Evolutionary conservation across 2,797 vertebrate species (phyloP), one percentile per base, ranked within the genome.

Genomic region (Oreonectes daqikongensis): DNA sequence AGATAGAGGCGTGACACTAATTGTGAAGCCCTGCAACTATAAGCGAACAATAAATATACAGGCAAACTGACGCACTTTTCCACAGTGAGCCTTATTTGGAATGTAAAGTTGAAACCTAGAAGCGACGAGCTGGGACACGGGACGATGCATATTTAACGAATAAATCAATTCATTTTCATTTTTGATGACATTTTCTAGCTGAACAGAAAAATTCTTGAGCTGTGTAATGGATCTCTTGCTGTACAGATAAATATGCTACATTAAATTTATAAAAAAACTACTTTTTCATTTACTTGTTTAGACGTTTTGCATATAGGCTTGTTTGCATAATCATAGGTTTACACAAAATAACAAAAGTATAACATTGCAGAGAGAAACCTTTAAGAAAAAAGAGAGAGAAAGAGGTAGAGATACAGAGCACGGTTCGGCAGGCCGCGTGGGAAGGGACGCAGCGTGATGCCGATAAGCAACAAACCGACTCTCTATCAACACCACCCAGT

Each of bases 1-100:
- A 90, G 88, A 90, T 85, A 89, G 86, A 86, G 89, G 86, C 78
- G 82, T 91, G 90, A 88, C 89, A 90, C 84, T 93, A 91, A 90
- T 92, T 93, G 88, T 82, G 87, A 87, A 86, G 77, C 82, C 76
- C 86, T 91, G 84, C 73, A 83, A 86, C 86, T 90, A 80, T 88
- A 90, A 90, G 90, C 86, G 80, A 85, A 90, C 77, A 80, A 82
- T 78, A 80, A 82, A 81, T 73, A 80, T 77, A 75, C 42, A 35
- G 75, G 74, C 32, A 88, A 92, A 90, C 87, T 83, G 69, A 46
- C 90, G 82, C 83, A 87, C 87, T 91, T 89, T 73, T 22, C 18
- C 6, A 53, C n/a, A 35, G 12, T 35, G 48, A n/a, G 22, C 77
- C 66, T 70, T 46, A 75, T 80, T 79, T 17, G 50, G 53, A 57